Evolutionary conservation across 1,140 invertebrate genomes (phyloP).

Genomic region (Hylyphantes graminicola): DNA sequence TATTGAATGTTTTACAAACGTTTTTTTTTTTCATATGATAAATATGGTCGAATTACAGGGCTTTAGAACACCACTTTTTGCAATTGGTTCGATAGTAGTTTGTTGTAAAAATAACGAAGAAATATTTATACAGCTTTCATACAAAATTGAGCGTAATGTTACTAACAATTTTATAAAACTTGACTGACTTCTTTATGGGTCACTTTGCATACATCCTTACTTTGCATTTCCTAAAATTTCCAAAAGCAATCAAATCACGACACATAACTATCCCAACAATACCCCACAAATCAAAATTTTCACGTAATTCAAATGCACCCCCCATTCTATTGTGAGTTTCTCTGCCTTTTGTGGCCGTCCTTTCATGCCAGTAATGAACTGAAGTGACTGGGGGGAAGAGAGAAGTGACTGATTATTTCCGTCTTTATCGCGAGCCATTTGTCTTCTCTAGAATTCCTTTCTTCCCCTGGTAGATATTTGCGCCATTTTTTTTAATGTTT

Average conservation of each 20-base stretch:
- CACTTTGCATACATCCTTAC: no score
- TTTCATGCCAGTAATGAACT: slow-evolving; percentile 24
- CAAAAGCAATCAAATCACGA: not conserved
- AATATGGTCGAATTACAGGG: no score
- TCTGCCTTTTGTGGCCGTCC: not conserved
- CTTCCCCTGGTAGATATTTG: not conserved
- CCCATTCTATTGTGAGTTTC: not conserved
- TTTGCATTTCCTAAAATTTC: not conserved
- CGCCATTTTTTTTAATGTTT: slow-evolving; percentile 1
- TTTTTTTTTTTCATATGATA: no score
- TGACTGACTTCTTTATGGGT: no score
- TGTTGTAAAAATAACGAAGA: no score
- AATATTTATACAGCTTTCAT: no score
- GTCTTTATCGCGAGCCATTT: slow-evolving; percentile 19
- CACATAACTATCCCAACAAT: not conserved
- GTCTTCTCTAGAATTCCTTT: slow-evolving; percentile 6
- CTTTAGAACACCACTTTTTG: no score
- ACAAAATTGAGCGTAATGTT: no score
- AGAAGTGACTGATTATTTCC: slow-evolving; percentile 28
- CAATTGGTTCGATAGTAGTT: no score
- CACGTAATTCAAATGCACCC: slow-evolving; percentile 11
- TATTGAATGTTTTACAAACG: no score
- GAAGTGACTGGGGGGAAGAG: not conserved
- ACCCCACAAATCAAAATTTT: not conserved
- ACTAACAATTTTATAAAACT: no score